These are phyloP conservation scores for Diarsia dahlii DNA, from an alignment of 2,888 invertebrate species.

Conservation along the genomic window DNA sequence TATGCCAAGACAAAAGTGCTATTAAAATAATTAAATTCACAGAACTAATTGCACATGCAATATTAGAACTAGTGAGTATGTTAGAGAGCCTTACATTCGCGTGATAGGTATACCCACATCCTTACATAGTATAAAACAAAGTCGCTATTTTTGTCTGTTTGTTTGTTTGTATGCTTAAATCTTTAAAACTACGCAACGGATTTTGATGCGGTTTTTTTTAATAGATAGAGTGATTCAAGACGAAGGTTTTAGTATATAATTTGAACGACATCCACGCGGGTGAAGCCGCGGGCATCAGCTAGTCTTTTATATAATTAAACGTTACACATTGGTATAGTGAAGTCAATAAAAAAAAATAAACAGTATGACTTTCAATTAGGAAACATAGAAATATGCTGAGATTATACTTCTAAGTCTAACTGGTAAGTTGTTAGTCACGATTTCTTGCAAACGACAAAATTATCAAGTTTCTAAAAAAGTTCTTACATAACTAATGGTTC, in stretches of 20 bases:
- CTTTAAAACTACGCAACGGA: no score
- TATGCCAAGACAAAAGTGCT: not conserved
- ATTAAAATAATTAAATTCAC: slow-evolving; percentile 29
- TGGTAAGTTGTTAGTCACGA: slow-evolving; percentile 20
- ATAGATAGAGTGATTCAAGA: no score
- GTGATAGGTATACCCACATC: not conserved
- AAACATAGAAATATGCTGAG: not conserved
- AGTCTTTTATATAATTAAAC: slow-evolving; percentile 22
- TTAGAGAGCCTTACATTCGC: slow-evolving; percentile 5
- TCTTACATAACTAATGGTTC: not conserved
- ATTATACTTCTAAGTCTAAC: slow-evolving; percentile 26
- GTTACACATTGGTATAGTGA: slow-evolving; percentile 21
- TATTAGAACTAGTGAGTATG: slow-evolving; percentile 19
- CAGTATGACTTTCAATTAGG: slow-evolving; percentile 21
- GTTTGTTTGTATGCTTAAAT: no score
- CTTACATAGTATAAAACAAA: no score
- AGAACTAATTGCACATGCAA: slow-evolving; percentile 38
- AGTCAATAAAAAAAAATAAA: slow-evolving; percentile 22
- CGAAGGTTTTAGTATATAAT: no score
- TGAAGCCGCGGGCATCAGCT: no score
- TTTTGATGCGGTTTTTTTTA: no score
- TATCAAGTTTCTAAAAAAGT: slow-evolving; percentile 9
- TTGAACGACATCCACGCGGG: no score
- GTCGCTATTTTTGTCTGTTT: no score
- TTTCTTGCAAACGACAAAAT: slow-evolving; percentile 30